These are phyloP conservation scores for Tridacna gigas DNA, from an alignment of 2,888 invertebrate species.

Conservation along the genomic window DNA sequence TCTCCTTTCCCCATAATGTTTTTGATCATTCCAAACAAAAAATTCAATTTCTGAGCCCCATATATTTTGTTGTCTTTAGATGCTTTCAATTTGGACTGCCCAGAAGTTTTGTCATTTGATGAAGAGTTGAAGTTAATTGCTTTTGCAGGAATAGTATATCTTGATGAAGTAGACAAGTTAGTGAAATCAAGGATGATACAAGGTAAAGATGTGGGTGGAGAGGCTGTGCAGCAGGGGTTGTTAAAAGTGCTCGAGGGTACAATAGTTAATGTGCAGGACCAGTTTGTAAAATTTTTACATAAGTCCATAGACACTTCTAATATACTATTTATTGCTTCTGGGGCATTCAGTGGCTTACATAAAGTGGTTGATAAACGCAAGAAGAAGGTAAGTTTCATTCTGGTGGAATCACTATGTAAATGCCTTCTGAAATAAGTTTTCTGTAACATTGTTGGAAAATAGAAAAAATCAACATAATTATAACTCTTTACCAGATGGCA, in stretches of 20 bases:
- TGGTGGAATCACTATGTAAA: too few relatives aligned
- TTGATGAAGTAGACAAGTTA: constrained; percentile 99
- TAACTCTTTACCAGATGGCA: too few relatives aligned
- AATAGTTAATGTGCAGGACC: constrained; percentile 97
- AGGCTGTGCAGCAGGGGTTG: constrained; percentile 96
- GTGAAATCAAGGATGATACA: constrained; percentile 97
- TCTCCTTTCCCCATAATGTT: not conserved
- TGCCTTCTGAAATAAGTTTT: too few relatives aligned
- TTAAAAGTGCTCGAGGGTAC: constrained; percentile 97
- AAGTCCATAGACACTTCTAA: constrained; percentile 99
- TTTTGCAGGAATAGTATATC: constrained; percentile 94
- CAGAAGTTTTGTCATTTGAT: too few relatives aligned
- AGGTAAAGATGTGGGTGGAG: constrained; percentile 98
- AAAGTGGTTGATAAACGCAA: constrained; percentile 93
- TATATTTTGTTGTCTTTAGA: too few relatives aligned
- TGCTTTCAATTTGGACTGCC: too few relatives aligned
- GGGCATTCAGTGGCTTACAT: constrained; percentile 99
- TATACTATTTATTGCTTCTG: constrained; percentile 99
- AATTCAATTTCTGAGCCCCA: too few relatives aligned
- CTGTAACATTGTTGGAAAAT: too few relatives aligned
- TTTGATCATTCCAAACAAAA: too few relatives aligned
- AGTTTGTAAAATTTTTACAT: constrained; percentile 86
- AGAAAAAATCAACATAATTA: too few relatives aligned
- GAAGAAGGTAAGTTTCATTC: constrained; percentile 84
- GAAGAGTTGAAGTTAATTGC: too few relatives aligned